These are phyloP conservation scores for Desmodus rotundus DNA, from an alignment of 2,113 vertebrate genomes.

Conservation along the genomic window DNA sequence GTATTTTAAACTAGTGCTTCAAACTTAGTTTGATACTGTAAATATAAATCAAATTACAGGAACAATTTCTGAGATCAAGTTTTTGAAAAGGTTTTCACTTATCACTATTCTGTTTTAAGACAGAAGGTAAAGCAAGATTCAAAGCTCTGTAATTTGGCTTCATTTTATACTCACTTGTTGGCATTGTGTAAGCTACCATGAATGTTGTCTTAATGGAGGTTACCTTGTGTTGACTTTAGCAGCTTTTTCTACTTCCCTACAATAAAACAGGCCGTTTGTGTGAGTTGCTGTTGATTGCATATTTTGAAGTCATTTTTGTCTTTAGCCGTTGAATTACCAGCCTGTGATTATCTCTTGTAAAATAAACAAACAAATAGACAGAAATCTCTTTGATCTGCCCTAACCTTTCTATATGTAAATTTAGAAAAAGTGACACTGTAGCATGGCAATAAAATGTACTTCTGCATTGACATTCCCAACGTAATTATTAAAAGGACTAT, in stretches of 20 bases:
- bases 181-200: neutral
- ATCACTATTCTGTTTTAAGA: neutral
- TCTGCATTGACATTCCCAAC: slow-evolving; percentile 27
- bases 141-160: neutral
- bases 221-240: slow-evolving; percentile 23
- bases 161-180: neutral
- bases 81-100: slow-evolving; percentile 21
- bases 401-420: slow-evolving; percentile 70
- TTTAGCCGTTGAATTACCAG: slow-evolving; percentile 30
- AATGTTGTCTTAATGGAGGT: neutral
- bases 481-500: slow-evolving; percentile 57
- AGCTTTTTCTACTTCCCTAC: slow-evolving; percentile 20
- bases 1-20: slow-evolving; percentile 3
- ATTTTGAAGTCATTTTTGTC: slow-evolving; percentile 64
- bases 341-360: slow-evolving; percentile 62
- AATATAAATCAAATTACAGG: slow-evolving; percentile 27
- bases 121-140: slow-evolving; percentile 3
- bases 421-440: slow-evolving; percentile 38
- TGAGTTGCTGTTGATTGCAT: slow-evolving; percentile 39
- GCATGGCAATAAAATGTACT: slow-evolving; percentile 42
- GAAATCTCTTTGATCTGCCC: slow-evolving; percentile 67
- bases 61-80: slow-evolving; percentile 15
- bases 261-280: slow-evolving; percentile 47
- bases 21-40: slow-evolving; percentile 8
- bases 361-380: slow-evolving; percentile 55